A percentile compares a stretch with the other conserved stretches of the same genome.
These are phyloP conservation scores for Bombus cullumanus DNA, from an alignment of 1,140 invertebrate species.

Conservation along the genomic window DNA sequence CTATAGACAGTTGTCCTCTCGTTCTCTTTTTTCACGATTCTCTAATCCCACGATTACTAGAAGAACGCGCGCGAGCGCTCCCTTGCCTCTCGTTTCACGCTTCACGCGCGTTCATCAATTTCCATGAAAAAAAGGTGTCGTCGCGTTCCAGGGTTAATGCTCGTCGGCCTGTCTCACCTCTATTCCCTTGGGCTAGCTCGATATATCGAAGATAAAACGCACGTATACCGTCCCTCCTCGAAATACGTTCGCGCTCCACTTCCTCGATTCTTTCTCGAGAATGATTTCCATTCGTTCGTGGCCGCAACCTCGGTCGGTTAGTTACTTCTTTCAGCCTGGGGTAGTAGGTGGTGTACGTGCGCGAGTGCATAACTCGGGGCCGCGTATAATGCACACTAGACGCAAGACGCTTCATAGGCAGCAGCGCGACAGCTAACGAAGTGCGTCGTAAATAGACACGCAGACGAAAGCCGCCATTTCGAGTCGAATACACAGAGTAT, in stretches of 20 bases:
- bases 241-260: constrained; percentile 47
- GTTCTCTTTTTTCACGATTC: neutral
- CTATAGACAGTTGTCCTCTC: neutral
- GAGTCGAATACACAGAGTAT: constrained; percentile 25
- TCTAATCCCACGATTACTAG: neutral
- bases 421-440: constrained; percentile 67
- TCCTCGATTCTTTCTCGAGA: constrained; percentile 43
- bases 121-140: constrained; percentile 14
- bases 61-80: neutral
- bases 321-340: constrained; percentile 8
- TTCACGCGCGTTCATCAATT: constrained; percentile 20
- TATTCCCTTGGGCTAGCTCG: neutral
- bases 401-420: constrained; percentile 35
- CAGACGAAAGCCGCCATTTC: constrained; percentile 72
- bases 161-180: neutral
- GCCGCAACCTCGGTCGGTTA: constrained; percentile 46
- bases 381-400: constrained; percentile 39
- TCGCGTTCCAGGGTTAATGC: constrained; percentile 38
- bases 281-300: constrained; percentile 46
- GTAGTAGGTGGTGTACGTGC: constrained; percentile 42
- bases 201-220: constrained; percentile 44
- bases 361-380: constrained; percentile 41
- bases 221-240: constrained; percentile 13
- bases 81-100: constrained; percentile 2
- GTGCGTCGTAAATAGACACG: constrained; percentile 72